These are phyloP conservation scores for Chamaetylas fuelleborni DNA, from an alignment of 2,113 vertebrate species.

Conservation along the genomic window DNA sequence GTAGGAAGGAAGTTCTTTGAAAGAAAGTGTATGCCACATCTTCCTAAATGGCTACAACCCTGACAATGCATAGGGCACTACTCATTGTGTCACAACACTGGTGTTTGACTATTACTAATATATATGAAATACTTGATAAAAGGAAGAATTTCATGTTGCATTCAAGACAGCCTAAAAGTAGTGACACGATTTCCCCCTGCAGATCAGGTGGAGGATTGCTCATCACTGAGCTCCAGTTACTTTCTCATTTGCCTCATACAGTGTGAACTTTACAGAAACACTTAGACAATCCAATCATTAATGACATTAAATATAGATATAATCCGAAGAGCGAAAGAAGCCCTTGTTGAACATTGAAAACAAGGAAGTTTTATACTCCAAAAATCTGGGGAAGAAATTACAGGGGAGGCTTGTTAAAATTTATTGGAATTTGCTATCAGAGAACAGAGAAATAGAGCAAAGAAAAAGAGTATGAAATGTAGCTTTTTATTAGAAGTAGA, in stretches of 20 bases:
- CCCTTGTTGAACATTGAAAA: neutral
- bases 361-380: neutral
- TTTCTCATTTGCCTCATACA: neutral
- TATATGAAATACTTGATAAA: neutral
- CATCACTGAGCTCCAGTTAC: neutral
- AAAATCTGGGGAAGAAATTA: neutral
- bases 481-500: neutral
- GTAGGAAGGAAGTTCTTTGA: neutral
- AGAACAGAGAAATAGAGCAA: neutral
- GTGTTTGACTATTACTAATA: neutral
- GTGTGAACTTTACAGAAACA: neutral
- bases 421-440: neutral
- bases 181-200: neutral
- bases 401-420: rapidly evolving
- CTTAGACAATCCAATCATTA: neutral
- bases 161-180: neutral
- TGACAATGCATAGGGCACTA: neutral
- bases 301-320: neutral
- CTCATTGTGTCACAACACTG: neutral
- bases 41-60: neutral
- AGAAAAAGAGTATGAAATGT: neutral
- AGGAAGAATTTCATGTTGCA: neutral
- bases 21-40: neutral
- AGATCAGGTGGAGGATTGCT: neutral
- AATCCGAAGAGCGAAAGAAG: neutral